Conservation (phyloP, 2,888 invertebrate species). For the Chouioia cunea region DNA sequence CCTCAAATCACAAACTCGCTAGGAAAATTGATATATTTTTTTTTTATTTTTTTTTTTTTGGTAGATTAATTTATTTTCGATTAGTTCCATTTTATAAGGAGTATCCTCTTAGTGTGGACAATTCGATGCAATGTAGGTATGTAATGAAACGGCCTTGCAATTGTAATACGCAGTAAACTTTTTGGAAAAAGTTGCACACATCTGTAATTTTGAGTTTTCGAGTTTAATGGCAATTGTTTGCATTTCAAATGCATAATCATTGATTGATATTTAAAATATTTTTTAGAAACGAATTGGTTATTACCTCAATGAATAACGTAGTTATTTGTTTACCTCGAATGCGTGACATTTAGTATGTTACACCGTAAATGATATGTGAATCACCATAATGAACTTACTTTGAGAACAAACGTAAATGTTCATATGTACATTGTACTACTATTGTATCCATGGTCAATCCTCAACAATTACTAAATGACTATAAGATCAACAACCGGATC, state of each 20-base stretch:
- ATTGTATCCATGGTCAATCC: slow-evolving; percentile 43
- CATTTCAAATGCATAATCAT: slow-evolving; percentile 13
- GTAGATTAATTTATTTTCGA: too few relatives aligned
- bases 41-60: too few relatives aligned
- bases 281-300: slow-evolving; percentile 9
- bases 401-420: slow-evolving; percentile 25
- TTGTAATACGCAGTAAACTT: slow-evolving; percentile 24
- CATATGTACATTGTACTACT: slow-evolving; percentile 38
- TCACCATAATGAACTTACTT: slow-evolving; percentile 33
- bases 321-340: slow-evolving; percentile 38
- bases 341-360: slow-evolving; percentile 37
- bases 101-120: too few relatives aligned
- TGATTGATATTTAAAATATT: slow-evolving; percentile 14
- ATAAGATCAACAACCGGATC: slow-evolving; percentile 29
- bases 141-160: slow-evolving; percentile 30
- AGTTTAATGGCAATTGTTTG: not conserved
- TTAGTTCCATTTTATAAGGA: too few relatives aligned
- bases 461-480: slow-evolving; percentile 35
- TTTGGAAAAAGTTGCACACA: slow-evolving; percentile 2
- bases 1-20: too few relatives aligned
- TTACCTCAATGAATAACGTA: slow-evolving; percentile 24
- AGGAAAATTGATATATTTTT: too few relatives aligned
- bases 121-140: too few relatives aligned
- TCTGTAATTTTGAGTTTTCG: not conserved
- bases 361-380: slow-evolving; percentile 37